Evolutionary conservation across 1,140 invertebrate species (phyloP).

Genomic region (Prorops nasuta): DNA sequence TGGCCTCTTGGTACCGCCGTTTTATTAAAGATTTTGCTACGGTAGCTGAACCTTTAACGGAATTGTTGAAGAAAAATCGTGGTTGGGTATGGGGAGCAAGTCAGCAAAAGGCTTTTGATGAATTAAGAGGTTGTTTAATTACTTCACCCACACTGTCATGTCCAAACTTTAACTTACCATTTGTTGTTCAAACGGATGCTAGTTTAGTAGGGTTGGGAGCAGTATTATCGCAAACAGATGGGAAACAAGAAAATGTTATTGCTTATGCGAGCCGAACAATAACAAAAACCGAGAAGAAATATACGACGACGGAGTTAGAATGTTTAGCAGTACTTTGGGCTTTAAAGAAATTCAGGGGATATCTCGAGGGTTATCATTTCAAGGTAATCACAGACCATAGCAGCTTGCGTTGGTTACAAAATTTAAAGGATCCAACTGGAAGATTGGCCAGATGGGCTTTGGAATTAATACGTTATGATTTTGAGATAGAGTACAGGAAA

Average conservation of each 20-base stretch:
- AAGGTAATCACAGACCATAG: neutral
- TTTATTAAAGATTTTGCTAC: neutral
- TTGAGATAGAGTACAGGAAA: neutral
- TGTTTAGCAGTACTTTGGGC: slow-evolving; percentile 27
- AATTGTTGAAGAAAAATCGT: neutral
- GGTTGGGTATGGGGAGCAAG: neutral
- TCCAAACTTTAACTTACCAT: neutral
- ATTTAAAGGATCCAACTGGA: slow-evolving; percentile 45
- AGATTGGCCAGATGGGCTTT: slow-evolving; percentile 49
- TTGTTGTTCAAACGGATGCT: neutral
- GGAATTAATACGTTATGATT: slow-evolving; percentile 18
- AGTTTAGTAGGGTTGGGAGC: neutral
- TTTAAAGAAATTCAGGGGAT: slow-evolving; percentile 36
- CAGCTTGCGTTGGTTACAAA: slow-evolving; percentile 42
- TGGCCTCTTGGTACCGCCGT: neutral
- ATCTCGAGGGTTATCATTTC: neutral
- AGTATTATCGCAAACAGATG: neutral
- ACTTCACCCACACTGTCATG: neutral
- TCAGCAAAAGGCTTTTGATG: neutral
- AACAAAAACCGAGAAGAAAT: slow-evolving; percentile 7
- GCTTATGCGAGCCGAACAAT: slow-evolving; percentile 2
- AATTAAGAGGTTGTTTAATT: neutral
- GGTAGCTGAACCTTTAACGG: neutral
- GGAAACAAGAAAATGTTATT: neutral
- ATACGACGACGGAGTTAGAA: neutral